Evolutionary conservation across 1,140 invertebrate species (phyloP).

Genomic region (Manduca sexta): DNA sequence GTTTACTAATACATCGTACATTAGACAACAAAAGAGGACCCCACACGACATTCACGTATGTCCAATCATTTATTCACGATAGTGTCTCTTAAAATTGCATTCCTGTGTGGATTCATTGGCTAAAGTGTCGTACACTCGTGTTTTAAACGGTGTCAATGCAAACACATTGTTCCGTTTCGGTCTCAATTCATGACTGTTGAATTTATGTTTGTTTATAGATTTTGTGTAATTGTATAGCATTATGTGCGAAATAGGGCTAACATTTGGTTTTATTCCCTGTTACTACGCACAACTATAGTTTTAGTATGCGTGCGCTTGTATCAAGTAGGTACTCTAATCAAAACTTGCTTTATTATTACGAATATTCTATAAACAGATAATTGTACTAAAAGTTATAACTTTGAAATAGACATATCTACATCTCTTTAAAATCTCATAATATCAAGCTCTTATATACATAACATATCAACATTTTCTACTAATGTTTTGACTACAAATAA

Average conservation of each 20-base stretch:
- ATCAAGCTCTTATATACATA: too few relatives aligned
- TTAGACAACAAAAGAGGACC: slow-evolving; percentile 39
- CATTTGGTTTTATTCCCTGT: too few relatives aligned
- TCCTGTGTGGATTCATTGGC: not conserved
- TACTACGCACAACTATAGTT: too few relatives aligned
- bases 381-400: too few relatives aligned
- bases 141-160: slow-evolving; percentile 14
- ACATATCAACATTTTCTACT: too few relatives aligned
- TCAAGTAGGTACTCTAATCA: too few relatives aligned
- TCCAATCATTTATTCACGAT: slow-evolving; percentile 10
- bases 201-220: slow-evolving; percentile 15
- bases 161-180: slow-evolving; percentile 30
- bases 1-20: slow-evolving; percentile 46
- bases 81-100: not conserved
- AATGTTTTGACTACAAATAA: too few relatives aligned
- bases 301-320: too few relatives aligned
- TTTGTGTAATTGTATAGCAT: not conserved
- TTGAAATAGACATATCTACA: too few relatives aligned
- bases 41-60: slow-evolving; percentile 51
- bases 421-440: too few relatives aligned
- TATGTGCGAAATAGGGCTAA: not conserved
- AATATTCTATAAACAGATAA: too few relatives aligned
- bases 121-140: not conserved
- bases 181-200: slow-evolving; percentile 29
- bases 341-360: too few relatives aligned